phyloP scores from a whole-genome alignment of 2,888 invertebrate genomes.

The Melinaea menophilus region DNA sequence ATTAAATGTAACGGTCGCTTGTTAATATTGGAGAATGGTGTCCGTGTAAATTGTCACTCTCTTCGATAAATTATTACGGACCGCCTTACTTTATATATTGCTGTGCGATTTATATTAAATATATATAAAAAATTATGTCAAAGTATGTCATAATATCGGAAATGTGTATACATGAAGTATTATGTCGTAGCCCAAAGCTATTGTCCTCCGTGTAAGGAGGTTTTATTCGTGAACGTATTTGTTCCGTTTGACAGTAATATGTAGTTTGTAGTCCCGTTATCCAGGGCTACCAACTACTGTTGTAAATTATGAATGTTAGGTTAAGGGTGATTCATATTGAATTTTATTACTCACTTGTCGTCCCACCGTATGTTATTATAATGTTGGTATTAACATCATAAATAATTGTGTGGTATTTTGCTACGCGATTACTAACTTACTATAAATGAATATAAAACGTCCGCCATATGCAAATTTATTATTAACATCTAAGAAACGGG shows the following conservation, averaged over 20 bases:
- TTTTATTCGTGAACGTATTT: slow-evolving; percentile 7
- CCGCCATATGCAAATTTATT: neutral
- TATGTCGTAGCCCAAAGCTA: neutral
- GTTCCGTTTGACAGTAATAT: slow-evolving; percentile 6
- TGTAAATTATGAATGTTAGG: slow-evolving; percentile 1
- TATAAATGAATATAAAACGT: neutral
- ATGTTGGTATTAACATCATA: neutral
- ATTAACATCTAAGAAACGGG: too few species aligned
- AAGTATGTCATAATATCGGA: neutral
- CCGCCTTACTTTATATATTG: neutral
- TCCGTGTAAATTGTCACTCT: too few species aligned
- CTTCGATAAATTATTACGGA: too few species aligned
- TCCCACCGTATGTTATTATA: neutral
- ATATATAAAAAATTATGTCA: neutral
- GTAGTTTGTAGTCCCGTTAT: slow-evolving; percentile 1
- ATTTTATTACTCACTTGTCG: slow-evolving; percentile 1
- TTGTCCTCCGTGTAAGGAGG: slow-evolving; percentile 1
- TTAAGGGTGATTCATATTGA: neutral
- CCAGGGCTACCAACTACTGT: neutral
- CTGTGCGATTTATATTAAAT: neutral
- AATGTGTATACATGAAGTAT: slow-evolving; percentile 1
- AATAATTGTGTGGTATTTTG: too few species aligned
- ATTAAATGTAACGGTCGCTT: too few species aligned
- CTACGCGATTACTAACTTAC: too few species aligned
- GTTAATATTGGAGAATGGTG: too few species aligned